Percentiles rank a stretch among this genome's conserved stretches.
Evolutionary conservation across 2,797 vertebrate genomes (phyloP).

Genomic region (Leuciscus waleckii): DNA sequence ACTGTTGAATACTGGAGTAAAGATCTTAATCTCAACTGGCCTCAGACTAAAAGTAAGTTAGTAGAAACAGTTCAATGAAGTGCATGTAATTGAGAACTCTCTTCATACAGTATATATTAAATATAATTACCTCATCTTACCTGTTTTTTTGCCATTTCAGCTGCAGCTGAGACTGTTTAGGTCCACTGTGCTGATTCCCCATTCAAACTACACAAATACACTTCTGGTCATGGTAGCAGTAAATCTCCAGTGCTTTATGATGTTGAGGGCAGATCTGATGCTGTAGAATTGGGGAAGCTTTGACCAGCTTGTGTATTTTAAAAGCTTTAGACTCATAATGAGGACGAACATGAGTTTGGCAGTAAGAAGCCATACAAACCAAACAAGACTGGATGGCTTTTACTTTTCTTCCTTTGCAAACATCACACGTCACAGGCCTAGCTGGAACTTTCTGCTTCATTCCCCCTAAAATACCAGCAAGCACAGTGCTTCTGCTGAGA

Average conservation of each 20-base stretch:
- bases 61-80: not conserved
- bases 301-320: constrained; percentile 79
- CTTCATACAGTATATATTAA: not conserved
- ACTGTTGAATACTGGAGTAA: not conserved
- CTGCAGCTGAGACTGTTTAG: constrained; percentile 7
- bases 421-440: constrained; percentile 75
- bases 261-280: constrained; percentile 78
- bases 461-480: constrained; percentile 50
- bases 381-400: constrained; percentile 84
- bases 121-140: constrained; percentile 7
- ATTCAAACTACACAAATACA: constrained; percentile 47
- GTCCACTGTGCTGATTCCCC: constrained; percentile 45
- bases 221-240: constrained; percentile 42
- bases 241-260: constrained; percentile 80
- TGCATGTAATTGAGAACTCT: not conserved
- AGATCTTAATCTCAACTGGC: not conserved
- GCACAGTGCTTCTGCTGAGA: constrained; percentile 40
- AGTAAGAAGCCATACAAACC: constrained; percentile 67
- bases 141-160: constrained; percentile 51
- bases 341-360: constrained; percentile 69
- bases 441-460: constrained; percentile 3
- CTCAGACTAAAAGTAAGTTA: not conserved
- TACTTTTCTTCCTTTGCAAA: constrained; percentile 83
- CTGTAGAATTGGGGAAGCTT: constrained; percentile 38
- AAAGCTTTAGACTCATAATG: constrained; percentile 84